Evolutionary conservation across 2,888 invertebrate species (phyloP).

Genomic region (Nebria salina): DNA sequence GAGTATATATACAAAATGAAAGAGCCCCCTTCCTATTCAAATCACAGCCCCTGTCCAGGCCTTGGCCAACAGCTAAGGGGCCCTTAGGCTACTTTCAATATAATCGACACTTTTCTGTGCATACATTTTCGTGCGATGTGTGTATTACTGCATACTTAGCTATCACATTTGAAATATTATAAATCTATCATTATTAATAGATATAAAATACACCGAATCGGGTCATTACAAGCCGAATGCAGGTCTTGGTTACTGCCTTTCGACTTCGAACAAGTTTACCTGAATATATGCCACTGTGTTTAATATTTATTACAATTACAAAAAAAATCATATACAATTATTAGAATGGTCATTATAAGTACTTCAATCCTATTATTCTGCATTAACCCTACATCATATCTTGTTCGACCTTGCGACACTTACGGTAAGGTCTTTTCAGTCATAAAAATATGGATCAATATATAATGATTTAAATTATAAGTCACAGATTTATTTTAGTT

Average conservation of each 20-base stretch:
- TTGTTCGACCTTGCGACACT: conserved; percentile 28
- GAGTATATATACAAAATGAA: conserved; percentile 39
- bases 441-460: neutral
- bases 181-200: neutral
- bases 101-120: conserved; percentile 17
- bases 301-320: neutral
- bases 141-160: neutral
- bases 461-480: neutral
- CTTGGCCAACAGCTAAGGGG: conserved; percentile 21
- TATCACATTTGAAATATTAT: neutral
- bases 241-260: conserved; percentile 46
- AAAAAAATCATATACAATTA: neutral
- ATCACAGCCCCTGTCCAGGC: conserved; percentile 33
- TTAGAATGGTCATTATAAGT: conserved; percentile 36
- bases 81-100: conserved; percentile 38
- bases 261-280: conserved; percentile 33
- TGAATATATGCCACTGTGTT: conserved; percentile 25
- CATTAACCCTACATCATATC: neutral
- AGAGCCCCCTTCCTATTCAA: conserved; percentile 32
- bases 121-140: neutral
- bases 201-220: conserved; percentile 24
- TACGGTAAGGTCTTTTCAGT: neutral
- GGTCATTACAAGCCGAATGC: conserved; percentile 41
- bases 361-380: neutral
- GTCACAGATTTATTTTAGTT: neutral